Conservation (phyloP, 2,797 vertebrate species). For the Salmo trutta region DNA sequence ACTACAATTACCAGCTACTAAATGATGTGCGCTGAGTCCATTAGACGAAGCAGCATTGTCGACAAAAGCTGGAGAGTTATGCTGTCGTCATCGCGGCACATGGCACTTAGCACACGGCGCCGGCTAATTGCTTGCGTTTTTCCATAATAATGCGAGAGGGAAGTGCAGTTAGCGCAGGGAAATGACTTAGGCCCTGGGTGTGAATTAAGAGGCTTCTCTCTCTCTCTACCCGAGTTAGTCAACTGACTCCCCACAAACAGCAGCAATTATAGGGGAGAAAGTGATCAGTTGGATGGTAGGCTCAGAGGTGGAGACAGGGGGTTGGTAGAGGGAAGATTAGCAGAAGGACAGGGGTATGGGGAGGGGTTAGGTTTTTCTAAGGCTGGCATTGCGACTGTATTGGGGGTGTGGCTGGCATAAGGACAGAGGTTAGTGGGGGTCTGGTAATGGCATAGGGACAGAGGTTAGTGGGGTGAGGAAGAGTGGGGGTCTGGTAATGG, state of each 20-base stretch:
- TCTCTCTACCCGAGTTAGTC: constrained; percentile 43
- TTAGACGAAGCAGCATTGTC: constrained; percentile 71
- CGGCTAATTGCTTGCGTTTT: constrained; percentile 65
- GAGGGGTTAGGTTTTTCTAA: too few species aligned
- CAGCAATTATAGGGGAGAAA: constrained; percentile 27
- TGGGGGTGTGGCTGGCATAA: too few species aligned
- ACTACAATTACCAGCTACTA: constrained; percentile 78
- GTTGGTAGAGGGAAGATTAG: background rate
- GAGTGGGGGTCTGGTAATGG: too few species aligned
- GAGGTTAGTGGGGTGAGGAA: too few species aligned
- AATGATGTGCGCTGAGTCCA: constrained; percentile 77
- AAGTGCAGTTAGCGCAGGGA: constrained; percentile 45
- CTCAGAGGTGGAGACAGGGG: background rate
- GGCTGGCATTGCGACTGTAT: too few species aligned
- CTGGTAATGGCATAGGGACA: too few species aligned
- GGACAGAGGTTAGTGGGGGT: too few species aligned
- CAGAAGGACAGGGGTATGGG: background rate
- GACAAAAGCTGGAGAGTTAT: constrained; percentile 62
- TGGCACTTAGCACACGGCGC: constrained; percentile 57
- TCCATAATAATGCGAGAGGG: constrained; percentile 55
- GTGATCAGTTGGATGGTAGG: constrained; percentile 5
- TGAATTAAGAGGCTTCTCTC: constrained; percentile 28
- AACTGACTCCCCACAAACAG: constrained; percentile 16
- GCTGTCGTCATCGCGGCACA: constrained; percentile 54
- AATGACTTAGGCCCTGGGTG: constrained; percentile 44